phyloP scores from a whole-genome alignment of 2,113 vertebrate genomes.

The Poicephalus meyeri region DNA sequence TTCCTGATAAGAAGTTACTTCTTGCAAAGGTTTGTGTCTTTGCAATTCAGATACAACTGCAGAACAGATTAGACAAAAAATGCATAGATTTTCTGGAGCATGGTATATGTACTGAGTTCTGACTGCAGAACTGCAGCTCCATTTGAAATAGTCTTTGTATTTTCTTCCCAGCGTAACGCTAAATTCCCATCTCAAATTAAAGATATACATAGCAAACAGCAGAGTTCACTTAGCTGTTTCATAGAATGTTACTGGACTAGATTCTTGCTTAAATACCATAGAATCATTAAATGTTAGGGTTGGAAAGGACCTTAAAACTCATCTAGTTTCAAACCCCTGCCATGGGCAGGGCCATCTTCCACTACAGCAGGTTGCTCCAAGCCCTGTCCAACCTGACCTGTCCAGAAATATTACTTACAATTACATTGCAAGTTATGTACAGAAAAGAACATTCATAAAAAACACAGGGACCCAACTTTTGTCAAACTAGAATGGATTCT shows the following conservation, averaged over 20 bases:
- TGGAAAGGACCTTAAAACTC: background rate
- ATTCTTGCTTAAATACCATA: background rate
- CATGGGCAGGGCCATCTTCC: background rate
- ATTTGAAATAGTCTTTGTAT: background rate
- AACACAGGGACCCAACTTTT: fast-evolving
- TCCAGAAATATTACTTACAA: background rate
- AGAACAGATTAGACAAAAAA: background rate
- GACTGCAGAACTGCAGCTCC: background rate
- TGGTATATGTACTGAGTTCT: background rate
- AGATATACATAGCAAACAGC: background rate
- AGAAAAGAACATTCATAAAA: background rate
- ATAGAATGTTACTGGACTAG: background rate
- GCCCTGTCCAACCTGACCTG: background rate
- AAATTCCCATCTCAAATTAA: background rate
- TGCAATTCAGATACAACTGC: background rate
- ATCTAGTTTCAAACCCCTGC: background rate
- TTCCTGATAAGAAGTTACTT: background rate
- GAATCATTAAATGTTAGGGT: background rate
- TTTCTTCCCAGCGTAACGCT: background rate
- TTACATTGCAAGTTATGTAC: background rate
- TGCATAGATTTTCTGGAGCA: background rate
- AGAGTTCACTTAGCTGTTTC: background rate
- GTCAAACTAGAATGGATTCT: background rate
- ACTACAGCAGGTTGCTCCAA: background rate
- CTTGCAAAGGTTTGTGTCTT: background rate